phyloP scores from a whole-genome alignment of 2,113 vertebrate genomes.

The Anthoscopus minutus region DNA sequence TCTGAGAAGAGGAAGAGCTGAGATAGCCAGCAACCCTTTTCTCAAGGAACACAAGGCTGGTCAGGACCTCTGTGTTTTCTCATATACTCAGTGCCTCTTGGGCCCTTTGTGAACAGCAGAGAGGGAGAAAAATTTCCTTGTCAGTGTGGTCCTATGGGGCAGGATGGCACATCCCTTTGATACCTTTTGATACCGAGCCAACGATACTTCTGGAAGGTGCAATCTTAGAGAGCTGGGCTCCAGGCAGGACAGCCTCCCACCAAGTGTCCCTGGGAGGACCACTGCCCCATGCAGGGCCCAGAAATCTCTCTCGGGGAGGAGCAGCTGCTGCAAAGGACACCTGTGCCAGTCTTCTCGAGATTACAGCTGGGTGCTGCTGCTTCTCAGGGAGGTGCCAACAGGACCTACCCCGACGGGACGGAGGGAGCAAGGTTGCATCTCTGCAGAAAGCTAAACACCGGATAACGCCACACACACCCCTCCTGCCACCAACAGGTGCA shows the following conservation, averaged over 20 bases:
- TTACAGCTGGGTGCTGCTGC: not conserved
- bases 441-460: not conserved
- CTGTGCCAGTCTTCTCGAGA: no score
- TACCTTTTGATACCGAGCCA: not conserved
- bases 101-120: not conserved
- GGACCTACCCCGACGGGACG: no score
- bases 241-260: not conserved
- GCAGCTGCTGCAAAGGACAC: not conserved
- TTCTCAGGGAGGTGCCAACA: not conserved
- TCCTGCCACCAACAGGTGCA: not conserved
- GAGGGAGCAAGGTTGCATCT: not conserved
- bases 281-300: rapidly evolving
- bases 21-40: not conserved
- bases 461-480: not conserved
- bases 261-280: no score
- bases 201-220: rapidly evolving
- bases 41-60: not conserved
- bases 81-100: rapidly evolving
- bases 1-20: not conserved
- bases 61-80: not conserved
- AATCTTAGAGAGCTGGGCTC: rapidly evolving
- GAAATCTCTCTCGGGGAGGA: not conserved
- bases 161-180: not conserved
- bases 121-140: not conserved
- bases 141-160: no score